Conservation (phyloP, 2,113 vertebrate species). For the Elephas maximus region DNA sequence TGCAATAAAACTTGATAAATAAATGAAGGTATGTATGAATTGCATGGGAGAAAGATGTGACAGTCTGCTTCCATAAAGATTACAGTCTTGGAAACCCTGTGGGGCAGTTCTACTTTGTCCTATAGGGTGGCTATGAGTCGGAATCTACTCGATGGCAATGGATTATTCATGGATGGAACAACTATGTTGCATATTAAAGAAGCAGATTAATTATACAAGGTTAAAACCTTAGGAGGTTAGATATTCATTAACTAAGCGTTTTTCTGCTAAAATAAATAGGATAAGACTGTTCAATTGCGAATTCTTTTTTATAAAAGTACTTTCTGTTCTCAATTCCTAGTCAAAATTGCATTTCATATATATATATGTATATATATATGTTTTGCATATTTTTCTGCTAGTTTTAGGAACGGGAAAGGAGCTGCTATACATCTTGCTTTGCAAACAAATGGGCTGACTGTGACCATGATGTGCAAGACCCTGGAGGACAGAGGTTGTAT, state of each 20-base stretch:
- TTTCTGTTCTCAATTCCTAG: neutral
- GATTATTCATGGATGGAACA: neutral
- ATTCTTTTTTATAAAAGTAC: neutral
- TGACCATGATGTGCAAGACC: neutral
- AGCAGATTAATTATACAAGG: neutral
- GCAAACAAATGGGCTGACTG: neutral
- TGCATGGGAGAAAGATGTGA: too few species aligned
- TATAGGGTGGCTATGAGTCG: too few species aligned
- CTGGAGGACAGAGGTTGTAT: neutral
- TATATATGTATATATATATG: neutral
- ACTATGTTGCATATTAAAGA: neutral
- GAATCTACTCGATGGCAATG: too few species aligned
- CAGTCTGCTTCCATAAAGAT: too few species aligned
- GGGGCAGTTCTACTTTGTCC: too few species aligned
- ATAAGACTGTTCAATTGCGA: neutral
- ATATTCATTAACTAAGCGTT: neutral
- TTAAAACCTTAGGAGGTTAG: neutral
- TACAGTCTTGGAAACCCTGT: too few species aligned
- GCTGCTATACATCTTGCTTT: neutral
- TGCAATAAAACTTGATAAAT: neutral
- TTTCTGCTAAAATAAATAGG: neutral
- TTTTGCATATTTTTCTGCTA: neutral
- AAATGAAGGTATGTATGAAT: neutral
- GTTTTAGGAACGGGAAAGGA: neutral
- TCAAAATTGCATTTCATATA: neutral